Evolutionary conservation across 2,113 vertebrate genomes (phyloP), one percentile per base, ranked within the genome.

Genomic region (Leptobrachium ailaonicum): DNA sequence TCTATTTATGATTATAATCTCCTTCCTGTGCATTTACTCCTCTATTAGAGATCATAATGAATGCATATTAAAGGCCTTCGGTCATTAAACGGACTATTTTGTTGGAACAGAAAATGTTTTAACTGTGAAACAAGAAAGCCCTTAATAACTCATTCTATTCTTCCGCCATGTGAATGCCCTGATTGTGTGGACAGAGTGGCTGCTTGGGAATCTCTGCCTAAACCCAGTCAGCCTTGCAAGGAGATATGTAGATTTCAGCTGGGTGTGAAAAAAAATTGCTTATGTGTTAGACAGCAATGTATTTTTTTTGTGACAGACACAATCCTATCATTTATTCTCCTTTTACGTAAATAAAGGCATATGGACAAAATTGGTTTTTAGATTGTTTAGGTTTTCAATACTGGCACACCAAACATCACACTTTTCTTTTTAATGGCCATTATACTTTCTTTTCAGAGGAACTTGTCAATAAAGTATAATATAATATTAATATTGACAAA

Each of bases 81-180:
- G 79, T 75, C 72, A 81, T 81, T 75, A 81, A 62, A 68, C 40
- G 43, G 75, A 69, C 79, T 72, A 32, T 69, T 81, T 81, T 81
- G 79, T 81, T 67, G 13, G 71, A 81, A 81, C 71, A 81, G 53
- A 81, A 81, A 81, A 81, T 74, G 72, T 75, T 81, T 72, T 81
- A 81, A 81, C 71, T 75, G 69, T 60, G 71, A 81, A 81, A 81
- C 79, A 81, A 81, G 54, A 80, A 81, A 69, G 79, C 72, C 79
- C 64, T 74, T 81, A 81, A 81, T 75, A 81, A 75, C 71, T 66
- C 79, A 81, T 81, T 81, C 79, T 81, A 75, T 81, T 81, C 71
- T 81, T 75, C 66, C 66, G n/a, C 50, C 56, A 14, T 75, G 72
- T 81, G 71, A 81, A 81, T 81, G 72, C 72, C 7, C 64, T 81